These are phyloP conservation scores for Aeoliscus strigatus DNA, from an alignment of 2,797 vertebrate genomes.

Conservation along the genomic window DNA sequence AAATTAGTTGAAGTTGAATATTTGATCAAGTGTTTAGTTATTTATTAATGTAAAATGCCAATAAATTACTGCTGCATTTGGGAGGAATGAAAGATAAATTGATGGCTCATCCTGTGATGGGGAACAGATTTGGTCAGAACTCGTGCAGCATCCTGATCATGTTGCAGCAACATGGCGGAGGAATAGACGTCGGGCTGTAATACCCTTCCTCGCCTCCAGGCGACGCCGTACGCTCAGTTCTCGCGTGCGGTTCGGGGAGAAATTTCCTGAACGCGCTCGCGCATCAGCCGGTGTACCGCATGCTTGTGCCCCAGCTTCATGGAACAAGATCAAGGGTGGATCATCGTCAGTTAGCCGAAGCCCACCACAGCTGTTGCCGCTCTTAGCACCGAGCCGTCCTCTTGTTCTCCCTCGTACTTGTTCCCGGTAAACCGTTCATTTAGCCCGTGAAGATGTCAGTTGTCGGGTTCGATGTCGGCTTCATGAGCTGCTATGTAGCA, in stretches of 20 bases:
- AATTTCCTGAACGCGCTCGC: constrained; percentile 59
- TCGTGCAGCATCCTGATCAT: no score
- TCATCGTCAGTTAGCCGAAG: constrained; percentile 45
- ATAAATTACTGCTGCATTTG: no score
- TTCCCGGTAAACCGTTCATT: constrained; percentile 1
- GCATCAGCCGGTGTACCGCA: constrained; percentile 62
- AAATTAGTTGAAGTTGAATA: no score
- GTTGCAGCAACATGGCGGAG: constrained; percentile 1
- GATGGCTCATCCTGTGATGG: no score
- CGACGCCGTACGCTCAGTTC: constrained; percentile 27
- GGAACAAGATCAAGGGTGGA: constrained; percentile 62
- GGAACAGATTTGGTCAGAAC: no score
- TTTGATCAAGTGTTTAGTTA: no score
- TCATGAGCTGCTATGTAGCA: constrained; percentile 91
- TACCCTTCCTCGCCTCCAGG: constrained; percentile 4
- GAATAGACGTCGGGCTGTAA: background rate
- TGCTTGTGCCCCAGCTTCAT: constrained; percentile 63
- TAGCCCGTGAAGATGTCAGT: constrained; percentile 83
- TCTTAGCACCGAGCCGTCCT: constrained; percentile 12
- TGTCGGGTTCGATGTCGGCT: constrained; percentile 93
- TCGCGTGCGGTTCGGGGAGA: constrained; percentile 48
- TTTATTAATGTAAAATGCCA: no score
- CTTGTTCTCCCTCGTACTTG: constrained; percentile 18
- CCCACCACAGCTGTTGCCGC: constrained; percentile 20
- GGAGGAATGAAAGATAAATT: no score